Evolutionary conservation across 2,113 vertebrate genomes (phyloP).

Genomic region (Ardeotis arabs): DNA sequence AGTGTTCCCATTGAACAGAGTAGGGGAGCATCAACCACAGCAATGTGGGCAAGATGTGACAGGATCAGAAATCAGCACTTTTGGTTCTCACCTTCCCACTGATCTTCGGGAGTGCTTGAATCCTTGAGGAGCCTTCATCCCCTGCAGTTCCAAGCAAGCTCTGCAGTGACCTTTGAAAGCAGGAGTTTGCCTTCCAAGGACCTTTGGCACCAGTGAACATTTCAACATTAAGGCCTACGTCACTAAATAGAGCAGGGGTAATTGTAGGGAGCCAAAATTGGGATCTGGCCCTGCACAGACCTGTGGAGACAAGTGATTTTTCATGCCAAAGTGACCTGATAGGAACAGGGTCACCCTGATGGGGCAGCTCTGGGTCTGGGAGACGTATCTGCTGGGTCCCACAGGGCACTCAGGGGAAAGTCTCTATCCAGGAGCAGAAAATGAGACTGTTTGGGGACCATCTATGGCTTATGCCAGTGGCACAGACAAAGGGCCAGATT

Average conservation of each 20-base stretch:
- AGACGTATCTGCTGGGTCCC: background rate
- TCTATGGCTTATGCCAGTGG: background rate
- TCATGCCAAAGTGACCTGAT: background rate
- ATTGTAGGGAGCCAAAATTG: background rate
- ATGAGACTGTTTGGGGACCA: background rate
- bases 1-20: background rate
- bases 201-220: background rate
- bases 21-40: background rate
- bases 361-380: background rate
- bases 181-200: background rate
- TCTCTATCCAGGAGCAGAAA: background rate
- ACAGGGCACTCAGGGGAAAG: background rate
- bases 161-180: background rate
- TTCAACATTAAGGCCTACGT: background rate
- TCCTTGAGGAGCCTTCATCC: background rate
- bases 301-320: background rate
- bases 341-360: background rate
- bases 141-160: background rate
- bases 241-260: background rate
- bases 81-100: conserved; percentile 13
- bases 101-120: background rate
- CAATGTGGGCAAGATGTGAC: accelerated
- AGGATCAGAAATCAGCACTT: background rate
- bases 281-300: background rate
- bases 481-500: background rate